Base-by-base conservation (phyloP, 2,888 invertebrate species). In the Incurvaria masculella region DNA sequence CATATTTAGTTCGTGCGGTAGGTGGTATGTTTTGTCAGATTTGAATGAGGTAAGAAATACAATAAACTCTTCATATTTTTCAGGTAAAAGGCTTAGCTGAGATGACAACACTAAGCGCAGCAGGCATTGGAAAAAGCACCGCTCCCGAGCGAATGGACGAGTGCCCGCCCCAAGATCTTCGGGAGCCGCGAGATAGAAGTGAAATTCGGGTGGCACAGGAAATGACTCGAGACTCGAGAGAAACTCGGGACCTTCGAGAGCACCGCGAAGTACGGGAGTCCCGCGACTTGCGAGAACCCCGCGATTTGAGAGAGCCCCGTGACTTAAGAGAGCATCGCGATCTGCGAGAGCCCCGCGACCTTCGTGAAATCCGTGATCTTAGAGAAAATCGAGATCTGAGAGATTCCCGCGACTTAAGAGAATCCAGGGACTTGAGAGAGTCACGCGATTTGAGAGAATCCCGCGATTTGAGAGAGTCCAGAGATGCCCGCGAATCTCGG, bases 21-120 rank as follows among this genome's bases (percentile, higher is more conserved):
- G n/a, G n/a, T n/a, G n/a, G n/a, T n/a, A n/a, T n/a, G n/a, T n/a
- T n/a, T n/a, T n/a, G n/a, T 23, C 23, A 23, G 23, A 23, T 6
- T 5, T 23, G 10, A 23, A 23, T 23, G 10, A 23, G 23, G 5
- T n/a, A n/a, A n/a, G n/a, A n/a, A n/a, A n/a, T n/a, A n/a, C n/a
- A 23, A 23, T 23, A 23, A 23, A 23, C 14, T 33, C 11, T 33
- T 3, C 14, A 2, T 40, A 21, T 38, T 48, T 65, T 67, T 42
- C 59, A 84, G 84, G 83, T 94, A 53, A 92, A 94, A 79, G 94
- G 94, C 65, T 81, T 94, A 66, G 92, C 93, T 75, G 94, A 94
- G 79, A 93, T 94, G 90, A 92, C 92, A 67, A 90, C 89, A 69
- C 80, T 89, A 69, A 88, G 86, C 64, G 82, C 84, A 59, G 83